phyloP scores from a whole-genome alignment of 2,113 vertebrate species.

The Xenus cinereus region DNA sequence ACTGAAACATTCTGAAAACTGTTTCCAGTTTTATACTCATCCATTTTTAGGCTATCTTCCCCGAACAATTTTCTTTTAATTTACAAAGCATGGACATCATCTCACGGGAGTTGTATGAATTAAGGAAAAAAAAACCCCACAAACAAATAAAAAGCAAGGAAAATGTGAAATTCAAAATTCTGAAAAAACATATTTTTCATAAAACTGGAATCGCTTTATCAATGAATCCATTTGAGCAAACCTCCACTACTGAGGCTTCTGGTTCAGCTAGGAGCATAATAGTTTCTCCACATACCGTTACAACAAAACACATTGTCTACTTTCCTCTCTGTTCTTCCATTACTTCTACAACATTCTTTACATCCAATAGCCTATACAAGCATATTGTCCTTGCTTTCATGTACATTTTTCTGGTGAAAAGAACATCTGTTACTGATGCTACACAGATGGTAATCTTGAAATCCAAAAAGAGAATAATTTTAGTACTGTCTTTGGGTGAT shows the following conservation, averaged over 20 bases:
- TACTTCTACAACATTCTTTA: background rate
- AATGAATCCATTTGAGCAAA: background rate
- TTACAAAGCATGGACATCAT: background rate
- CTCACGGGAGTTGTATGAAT: background rate
- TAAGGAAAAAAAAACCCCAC: background rate
- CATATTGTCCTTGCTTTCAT: slow-evolving; percentile 39
- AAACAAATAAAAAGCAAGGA: background rate
- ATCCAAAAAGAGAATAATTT: slow-evolving; percentile 44
- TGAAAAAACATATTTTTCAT: background rate
- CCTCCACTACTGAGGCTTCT: background rate
- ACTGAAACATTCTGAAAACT: background rate
- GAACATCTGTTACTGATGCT: slow-evolving; percentile 59
- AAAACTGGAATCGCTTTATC: background rate
- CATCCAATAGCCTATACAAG: background rate
- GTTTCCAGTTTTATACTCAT: background rate
- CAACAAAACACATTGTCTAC: background rate
- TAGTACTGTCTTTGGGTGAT: slow-evolving; percentile 41
- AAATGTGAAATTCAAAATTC: background rate
- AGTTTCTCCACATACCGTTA: background rate
- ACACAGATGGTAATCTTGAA: slow-evolving; percentile 57
- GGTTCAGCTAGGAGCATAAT: background rate
- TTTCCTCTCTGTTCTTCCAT: background rate
- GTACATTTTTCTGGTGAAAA: slow-evolving; percentile 50
- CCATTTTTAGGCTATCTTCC: background rate
- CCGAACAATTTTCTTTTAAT: background rate